phyloP scores from a whole-genome alignment of 2,888 invertebrate species.

The Eulithis prunata region DNA sequence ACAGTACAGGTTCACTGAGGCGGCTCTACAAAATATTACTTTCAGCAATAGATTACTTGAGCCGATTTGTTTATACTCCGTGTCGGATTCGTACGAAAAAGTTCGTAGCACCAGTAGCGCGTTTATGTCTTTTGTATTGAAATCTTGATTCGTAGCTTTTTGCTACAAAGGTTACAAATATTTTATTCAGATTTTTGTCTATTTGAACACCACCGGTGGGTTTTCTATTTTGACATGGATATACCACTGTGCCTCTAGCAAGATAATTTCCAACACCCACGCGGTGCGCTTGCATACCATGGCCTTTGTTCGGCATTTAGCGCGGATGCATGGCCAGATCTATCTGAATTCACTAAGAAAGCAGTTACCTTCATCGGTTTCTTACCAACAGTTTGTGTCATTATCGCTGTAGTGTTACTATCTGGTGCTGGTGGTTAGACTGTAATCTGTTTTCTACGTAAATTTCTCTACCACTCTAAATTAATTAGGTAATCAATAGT shows the following conservation, averaged over 20 bases:
- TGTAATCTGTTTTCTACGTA: conserved; percentile 3
- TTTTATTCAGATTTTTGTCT: too few species aligned
- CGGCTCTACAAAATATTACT: conserved; percentile 2
- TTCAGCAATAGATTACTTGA: not conserved
- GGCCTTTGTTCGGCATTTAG: conserved; percentile 23
- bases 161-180: not conserved
- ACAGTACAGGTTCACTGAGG: conserved; percentile 8
- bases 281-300: conserved; percentile 17
- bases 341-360: conserved; percentile 1
- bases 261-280: conserved; percentile 24
- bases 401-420: not conserved
- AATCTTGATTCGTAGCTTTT: not conserved
- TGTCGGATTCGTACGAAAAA: not conserved
- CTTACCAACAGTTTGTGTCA: not conserved
- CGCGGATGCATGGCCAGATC: conserved; percentile 13
- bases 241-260: not conserved
- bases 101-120: conserved; percentile 16
- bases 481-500: too few species aligned
- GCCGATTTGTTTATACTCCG: not conserved
- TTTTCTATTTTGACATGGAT: conserved; percentile 6
- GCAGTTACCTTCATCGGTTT: not conserved
- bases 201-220: not conserved
- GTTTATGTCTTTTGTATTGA: conserved; percentile 26
- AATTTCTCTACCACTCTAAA: not conserved
- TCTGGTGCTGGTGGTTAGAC: not conserved